phyloP scores from a whole-genome alignment of 2,797 vertebrate genomes.

The Sebastes itinus region DNA sequence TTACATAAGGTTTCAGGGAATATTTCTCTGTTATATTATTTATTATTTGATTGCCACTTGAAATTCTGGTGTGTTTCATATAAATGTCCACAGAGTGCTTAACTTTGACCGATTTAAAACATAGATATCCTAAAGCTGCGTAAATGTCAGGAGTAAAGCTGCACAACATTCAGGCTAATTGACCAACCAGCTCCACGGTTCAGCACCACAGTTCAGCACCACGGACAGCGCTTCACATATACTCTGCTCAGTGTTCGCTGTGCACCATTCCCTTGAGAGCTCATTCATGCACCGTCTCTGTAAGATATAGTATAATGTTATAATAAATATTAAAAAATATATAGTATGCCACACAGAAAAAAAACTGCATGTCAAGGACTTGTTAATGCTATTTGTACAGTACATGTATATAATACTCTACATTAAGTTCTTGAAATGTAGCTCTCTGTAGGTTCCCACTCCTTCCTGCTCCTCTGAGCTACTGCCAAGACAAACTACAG shows the following conservation, averaged over 20 bases:
- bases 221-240: constrained; percentile 21
- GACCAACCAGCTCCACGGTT: constrained; percentile 2
- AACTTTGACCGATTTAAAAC: constrained; percentile 11
- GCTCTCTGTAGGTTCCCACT: background rate
- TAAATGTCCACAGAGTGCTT: background rate
- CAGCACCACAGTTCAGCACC: constrained; percentile 58
- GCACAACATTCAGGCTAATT: background rate
- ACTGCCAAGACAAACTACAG: constrained; percentile 13
- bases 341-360: background rate
- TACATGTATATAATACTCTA: background rate
- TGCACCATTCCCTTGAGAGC: background rate
- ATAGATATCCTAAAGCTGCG: background rate
- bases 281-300: background rate
- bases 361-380: too few species aligned
- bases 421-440: background rate
- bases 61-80: background rate
- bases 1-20: background rate
- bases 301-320: background rate
- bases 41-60: background rate
- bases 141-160: constrained; percentile 7
- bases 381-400: background rate
- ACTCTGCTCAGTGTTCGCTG: background rate
- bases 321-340: background rate
- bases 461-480: background rate
- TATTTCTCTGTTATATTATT: background rate